A percentile compares a stretch with the other conserved stretches of the same genome.
Evolutionary conservation across 2,797 vertebrate genomes (phyloP).

Genomic region (Oreochromis grahami): DNA sequence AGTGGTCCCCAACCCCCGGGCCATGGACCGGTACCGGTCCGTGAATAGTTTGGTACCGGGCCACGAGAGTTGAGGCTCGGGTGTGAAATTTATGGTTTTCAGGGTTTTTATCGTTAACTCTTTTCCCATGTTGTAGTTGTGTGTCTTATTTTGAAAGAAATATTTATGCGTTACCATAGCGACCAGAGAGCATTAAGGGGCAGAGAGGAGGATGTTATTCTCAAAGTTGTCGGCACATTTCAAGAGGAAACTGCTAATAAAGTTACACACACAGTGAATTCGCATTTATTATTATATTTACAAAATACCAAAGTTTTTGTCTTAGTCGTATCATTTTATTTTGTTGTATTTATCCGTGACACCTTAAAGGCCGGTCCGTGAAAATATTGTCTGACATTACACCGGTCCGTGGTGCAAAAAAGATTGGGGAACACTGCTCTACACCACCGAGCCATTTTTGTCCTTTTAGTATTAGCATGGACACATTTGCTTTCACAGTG

Average conservation of each 20-base stretch:
- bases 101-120: background rate
- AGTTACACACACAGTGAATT: background rate
- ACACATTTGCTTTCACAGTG: background rate
- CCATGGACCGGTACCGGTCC: background rate
- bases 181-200: background rate
- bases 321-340: background rate
- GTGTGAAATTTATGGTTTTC: background rate
- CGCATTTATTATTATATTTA: background rate
- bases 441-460: background rate
- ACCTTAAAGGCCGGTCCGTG: background rate
- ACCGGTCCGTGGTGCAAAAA: background rate
- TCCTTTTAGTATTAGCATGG: background rate
- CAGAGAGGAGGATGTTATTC: background rate
- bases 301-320: background rate
- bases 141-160: background rate
- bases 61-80: background rate
- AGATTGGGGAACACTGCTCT: background rate
- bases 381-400: background rate
- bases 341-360: background rate
- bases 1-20: background rate
- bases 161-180: background rate
- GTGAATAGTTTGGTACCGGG: background rate
- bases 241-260: background rate
- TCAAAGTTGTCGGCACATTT: background rate
- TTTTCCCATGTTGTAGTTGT: background rate